Conservation (phyloP, 1,140 invertebrate genomes). For the Scaptomyza graminum region DNA sequence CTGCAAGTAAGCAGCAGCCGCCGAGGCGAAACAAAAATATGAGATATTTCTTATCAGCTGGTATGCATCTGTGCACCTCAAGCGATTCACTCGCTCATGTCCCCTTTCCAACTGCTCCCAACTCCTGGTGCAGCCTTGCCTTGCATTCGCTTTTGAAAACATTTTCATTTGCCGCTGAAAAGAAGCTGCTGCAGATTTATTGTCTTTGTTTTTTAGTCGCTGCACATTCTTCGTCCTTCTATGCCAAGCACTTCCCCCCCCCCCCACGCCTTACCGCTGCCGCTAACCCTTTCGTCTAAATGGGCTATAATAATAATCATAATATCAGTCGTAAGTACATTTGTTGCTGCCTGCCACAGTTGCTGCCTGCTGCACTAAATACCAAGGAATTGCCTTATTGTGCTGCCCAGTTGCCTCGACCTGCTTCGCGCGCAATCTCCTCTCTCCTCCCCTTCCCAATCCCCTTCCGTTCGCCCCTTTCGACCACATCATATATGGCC, state of each 20-base stretch:
- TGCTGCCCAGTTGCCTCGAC: conserved; percentile 32
- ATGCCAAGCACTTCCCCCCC: conserved; percentile 3
- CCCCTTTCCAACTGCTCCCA: conserved; percentile 6
- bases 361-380: conserved; percentile 64
- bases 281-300: conserved; percentile 6
- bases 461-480: not conserved
- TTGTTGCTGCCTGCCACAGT: conserved; percentile 54
- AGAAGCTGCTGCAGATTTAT: conserved; percentile 81
- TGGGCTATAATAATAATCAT: conserved; percentile 75
- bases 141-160: conserved; percentile 73
- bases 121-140: conserved; percentile 4
- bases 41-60: conserved; percentile 83
- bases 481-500: conserved; percentile 39
- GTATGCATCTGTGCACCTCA: conserved; percentile 83
- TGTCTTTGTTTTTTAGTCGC: conserved; percentile 67
- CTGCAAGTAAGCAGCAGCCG: conserved; percentile 40
- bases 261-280: not conserved
- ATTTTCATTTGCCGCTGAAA: conserved; percentile 81
- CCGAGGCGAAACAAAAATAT: conserved; percentile 69
- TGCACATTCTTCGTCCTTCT: conserved; percentile 11
- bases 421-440: not conserved
- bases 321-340: conserved; percentile 82
- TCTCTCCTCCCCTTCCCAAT: not conserved
- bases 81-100: conserved; percentile 54
- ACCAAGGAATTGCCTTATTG: conserved; percentile 76